Evolutionary conservation across 64 coral and sea anemone species (phyloP), one percentile per base, ranked within the genome.

Genomic region (Porites australiensis): DNA sequence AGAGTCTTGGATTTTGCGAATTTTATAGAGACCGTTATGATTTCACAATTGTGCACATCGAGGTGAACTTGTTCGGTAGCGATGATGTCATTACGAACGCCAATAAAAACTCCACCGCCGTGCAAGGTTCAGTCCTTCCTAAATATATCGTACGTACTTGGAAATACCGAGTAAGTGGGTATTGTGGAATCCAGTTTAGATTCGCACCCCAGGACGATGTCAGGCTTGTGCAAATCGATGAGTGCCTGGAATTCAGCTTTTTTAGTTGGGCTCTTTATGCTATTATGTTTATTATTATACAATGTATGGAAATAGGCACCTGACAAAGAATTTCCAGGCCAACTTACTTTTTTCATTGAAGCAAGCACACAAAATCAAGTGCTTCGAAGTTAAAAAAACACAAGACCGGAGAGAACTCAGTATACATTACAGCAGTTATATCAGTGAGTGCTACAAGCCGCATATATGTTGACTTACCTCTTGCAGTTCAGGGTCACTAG

Each of bases 181-280:
- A 83, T 91, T 61, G 77, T 91, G 7, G 78, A 60, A 20, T 82
- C 66, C 18, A 82, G 78, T 83, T 91, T 90, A 68, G 58, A 50
- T 90, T 90, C 88, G 58, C 88, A 79, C 13, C 59, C 88, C 60
- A 90, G 46, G 64, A 90, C 86, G 22, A 89, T 78, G 49, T 79
- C 74, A 37, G 43, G 88, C 49, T 91, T 22, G 70, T 83, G 65
- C 65, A 83, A 66, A 16, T 81, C 89, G 10, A 83, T 20, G 77
- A 91, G 53, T 59, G 89, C 48, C 15, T 91, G 89, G 77, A 91
- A 90, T 13, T 91, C 77, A 37, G 89, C 50, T 91, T 91, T 91
- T 77, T 83, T 91, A 71, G 64, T 67, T 15, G n/a, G n/a, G 19
- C 89, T 91, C 79, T 83, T 83, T 18, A 91, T 48, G 11, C 78